Evolutionary conservation across 37 sponge, comb jelly and placozoan genomes (phyloP), one percentile per base, ranked within the genome.

Genomic region (Axinella damicornis): DNA sequence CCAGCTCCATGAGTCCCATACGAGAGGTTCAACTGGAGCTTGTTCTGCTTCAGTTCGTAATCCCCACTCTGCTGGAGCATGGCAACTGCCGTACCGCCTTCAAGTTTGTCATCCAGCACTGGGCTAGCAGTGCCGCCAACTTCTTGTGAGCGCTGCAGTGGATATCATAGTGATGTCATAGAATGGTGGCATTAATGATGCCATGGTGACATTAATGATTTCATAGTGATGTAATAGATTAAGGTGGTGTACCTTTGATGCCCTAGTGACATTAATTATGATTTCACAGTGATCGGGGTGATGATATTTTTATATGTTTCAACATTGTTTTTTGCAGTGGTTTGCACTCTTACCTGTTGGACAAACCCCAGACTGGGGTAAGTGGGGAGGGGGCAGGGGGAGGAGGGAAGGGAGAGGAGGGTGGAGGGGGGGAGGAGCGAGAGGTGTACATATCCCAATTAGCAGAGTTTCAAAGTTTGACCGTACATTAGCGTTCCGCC

Each of bases 51-150:
- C 98, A 97, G 57, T 93, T 97, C 58, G 83, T 97, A 35, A 53
- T 95, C 21, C 98, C 98, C 53, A 87, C 94, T 4, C 84, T 97
- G 16, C 91, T 97, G 30, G 98, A 97, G 73, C 96, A 97, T 28
- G 83, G 91, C 69, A 90, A 95, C 89, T 87, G 95, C 27, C 64
- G 85, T 37, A 86, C 80, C 32, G 87, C 69, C 6, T 38, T 95
- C 20, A 89, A 95, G 71, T 74, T 78, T 54, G 25, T 92, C 34
- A 74, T 95, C 52, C 69, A 74, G 27, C 13, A 58, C 30, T 97
- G 98, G 96, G 77, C 91, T 22, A 33, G 24, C 2, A 57, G 86
- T 31, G 64, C 86, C 31, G 98, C 96, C 25, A 72, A 35, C 0
- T 0, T 90, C 9, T 90, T 97, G 94, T 94, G 57, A 86, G 94